These are phyloP conservation scores for Oryctes rhinoceros DNA, from an alignment of 1,140 invertebrate genomes.

Conservation along the genomic window DNA sequence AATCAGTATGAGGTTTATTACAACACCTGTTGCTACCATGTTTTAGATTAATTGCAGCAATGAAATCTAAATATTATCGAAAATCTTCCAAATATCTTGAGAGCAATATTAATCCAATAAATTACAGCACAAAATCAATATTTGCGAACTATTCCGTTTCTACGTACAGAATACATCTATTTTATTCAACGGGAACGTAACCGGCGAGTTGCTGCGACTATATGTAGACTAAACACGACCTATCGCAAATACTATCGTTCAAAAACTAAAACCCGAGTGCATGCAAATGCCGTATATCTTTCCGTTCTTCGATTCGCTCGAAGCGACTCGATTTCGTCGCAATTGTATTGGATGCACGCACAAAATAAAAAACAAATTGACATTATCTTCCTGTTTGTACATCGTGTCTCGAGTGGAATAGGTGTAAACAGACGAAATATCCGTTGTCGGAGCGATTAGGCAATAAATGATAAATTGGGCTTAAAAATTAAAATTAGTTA, in stretches of 20 bases:
- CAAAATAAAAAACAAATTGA: too few relatives aligned
- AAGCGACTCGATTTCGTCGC: too few relatives aligned
- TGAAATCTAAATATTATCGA: not conserved
- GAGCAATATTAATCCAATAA: not conserved
- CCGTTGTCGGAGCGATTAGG: too few relatives aligned
- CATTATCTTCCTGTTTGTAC: too few relatives aligned
- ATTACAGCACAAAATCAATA: constrained; percentile 7
- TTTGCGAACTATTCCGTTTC: not conserved
- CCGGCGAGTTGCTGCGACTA: not conserved
- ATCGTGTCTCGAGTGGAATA: too few relatives aligned
- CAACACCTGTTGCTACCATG: constrained; percentile 1
- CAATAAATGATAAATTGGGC: too few relatives aligned
- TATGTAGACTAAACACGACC: not conserved
- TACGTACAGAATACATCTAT: not conserved
- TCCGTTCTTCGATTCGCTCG: not conserved
- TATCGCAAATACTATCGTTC: not conserved
- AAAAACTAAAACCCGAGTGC: not conserved
- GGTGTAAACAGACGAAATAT: too few relatives aligned
- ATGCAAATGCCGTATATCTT: not conserved
- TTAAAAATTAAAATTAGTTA: too few relatives aligned
- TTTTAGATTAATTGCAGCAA: not conserved
- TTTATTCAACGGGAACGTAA: not conserved
- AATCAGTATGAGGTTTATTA: not conserved
- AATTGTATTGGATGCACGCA: too few relatives aligned
- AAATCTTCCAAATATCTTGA: not conserved